Conservation (phyloP, 2,797 vertebrate genomes). For the Oreortyx pictus region DNA sequence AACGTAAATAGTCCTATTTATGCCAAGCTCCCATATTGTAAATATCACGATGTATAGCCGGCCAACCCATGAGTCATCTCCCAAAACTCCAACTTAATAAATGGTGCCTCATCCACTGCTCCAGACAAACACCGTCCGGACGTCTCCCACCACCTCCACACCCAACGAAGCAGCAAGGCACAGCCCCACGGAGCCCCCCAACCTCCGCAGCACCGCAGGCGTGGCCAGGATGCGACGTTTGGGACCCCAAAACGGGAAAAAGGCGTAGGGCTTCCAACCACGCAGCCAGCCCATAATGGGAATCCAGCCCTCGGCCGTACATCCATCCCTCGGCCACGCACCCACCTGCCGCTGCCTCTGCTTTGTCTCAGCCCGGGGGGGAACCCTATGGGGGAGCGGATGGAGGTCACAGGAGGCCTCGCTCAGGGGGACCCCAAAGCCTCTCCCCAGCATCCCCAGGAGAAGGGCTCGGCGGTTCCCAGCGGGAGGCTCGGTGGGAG, state of each 20-base stretch:
- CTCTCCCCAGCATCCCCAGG: background rate
- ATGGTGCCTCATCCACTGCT: constrained; percentile 75
- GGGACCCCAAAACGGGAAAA: background rate
- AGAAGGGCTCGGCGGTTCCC: background rate
- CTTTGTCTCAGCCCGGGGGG: constrained; percentile 61
- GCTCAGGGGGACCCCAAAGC: background rate
- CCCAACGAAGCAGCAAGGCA: background rate
- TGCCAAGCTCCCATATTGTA: constrained; percentile 82
- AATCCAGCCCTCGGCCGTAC: no score
- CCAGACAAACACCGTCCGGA: constrained; percentile 45
- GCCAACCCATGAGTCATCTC: constrained; percentile 81
- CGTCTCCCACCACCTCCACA: constrained; percentile 39
- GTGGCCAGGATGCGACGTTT: rapidly evolving
- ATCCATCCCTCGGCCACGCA: background rate
- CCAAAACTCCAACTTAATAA: constrained; percentile 79
- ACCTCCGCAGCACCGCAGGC: background rate
- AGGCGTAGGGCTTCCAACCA: background rate
- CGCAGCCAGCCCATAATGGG: no score
- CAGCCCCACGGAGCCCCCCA: background rate
- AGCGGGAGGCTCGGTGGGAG: background rate
- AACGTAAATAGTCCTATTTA: constrained; percentile 81
- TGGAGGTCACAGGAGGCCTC: constrained; percentile 18
- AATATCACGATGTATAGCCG: constrained; percentile 78
- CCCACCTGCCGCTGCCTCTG: constrained; percentile 36
- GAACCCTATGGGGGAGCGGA: background rate